These are phyloP conservation scores for Phorcus lineatus DNA, from an alignment of 2,888 invertebrate genomes.

Conservation along the genomic window DNA sequence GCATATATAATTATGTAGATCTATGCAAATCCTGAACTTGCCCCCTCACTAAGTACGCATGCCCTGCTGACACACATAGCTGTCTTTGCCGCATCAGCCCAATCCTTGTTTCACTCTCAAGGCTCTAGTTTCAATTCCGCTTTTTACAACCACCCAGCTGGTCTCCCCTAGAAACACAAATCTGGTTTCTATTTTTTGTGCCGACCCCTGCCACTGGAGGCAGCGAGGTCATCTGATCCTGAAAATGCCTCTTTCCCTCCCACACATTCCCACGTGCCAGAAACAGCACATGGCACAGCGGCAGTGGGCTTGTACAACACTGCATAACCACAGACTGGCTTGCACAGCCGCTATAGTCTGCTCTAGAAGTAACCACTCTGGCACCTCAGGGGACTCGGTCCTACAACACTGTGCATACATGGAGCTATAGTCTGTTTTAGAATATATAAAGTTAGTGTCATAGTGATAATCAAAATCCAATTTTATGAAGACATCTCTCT, in stretches of 20 bases:
- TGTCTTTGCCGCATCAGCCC: too few species aligned
- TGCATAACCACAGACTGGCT: not conserved
- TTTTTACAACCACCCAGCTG: conserved; percentile 16
- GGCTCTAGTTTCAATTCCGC: not conserved
- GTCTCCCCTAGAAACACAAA: conserved; percentile 18
- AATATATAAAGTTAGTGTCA: too few species aligned
- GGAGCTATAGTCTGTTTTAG: too few species aligned
- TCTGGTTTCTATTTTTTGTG: conserved; percentile 20
- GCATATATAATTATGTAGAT: too few species aligned
- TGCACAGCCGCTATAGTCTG: not conserved
- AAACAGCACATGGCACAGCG: not conserved
- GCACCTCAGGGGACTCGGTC: too few species aligned
- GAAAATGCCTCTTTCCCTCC: conserved; percentile 9
- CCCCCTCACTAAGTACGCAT: too few species aligned
- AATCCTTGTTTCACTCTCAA: not conserved
- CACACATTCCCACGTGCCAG: not conserved
- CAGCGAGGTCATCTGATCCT: conserved; percentile 8
- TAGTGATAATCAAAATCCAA: too few species aligned
- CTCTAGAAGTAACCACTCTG: not conserved
- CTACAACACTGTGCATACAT: too few species aligned
- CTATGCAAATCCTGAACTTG: too few species aligned
- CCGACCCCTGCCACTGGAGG: not conserved
- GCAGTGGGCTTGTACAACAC: not conserved
- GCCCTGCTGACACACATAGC: too few species aligned
- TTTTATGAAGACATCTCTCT: too few species aligned